These are phyloP conservation scores for Nephrotoma guestfalica DNA, from an alignment of 2,888 invertebrate species.

Conservation along the genomic window DNA sequence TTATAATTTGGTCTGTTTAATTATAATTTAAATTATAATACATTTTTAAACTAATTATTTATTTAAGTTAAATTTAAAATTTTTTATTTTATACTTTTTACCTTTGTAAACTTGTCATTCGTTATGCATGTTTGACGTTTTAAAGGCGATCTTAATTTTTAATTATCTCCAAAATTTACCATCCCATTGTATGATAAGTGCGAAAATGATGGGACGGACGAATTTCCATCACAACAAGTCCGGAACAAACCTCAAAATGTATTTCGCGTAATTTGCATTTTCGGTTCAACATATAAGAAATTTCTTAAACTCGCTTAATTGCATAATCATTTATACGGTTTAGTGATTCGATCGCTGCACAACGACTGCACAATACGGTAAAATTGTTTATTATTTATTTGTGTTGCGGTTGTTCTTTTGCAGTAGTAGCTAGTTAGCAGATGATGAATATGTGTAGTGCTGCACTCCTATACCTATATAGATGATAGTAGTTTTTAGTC, in stretches of 20 bases:
- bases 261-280: not conserved
- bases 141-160: not conserved
- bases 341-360: not conserved
- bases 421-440: not conserved
- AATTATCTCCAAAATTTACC: not conserved
- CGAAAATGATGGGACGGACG: not conserved
- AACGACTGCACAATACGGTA: not conserved
- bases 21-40: not conserved
- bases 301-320: not conserved
- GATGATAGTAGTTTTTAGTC: not conserved
- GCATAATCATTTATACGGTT: not conserved
- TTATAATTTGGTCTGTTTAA: not conserved
- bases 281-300: not conserved
- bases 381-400: not conserved
- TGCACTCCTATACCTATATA: not conserved
- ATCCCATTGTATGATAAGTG: not conserved
- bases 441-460: not conserved
- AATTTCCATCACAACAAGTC: no score
- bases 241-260: not conserved
- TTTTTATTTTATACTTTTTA: not conserved
- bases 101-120: not conserved
- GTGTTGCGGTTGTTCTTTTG: not conserved
- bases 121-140: not conserved
- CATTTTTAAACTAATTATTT: not conserved
- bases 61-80: not conserved